Evolutionary conservation across 2,113 vertebrate species (phyloP), one percentile per base, ranked within the genome.

Genomic region (Amphiprion percula): DNA sequence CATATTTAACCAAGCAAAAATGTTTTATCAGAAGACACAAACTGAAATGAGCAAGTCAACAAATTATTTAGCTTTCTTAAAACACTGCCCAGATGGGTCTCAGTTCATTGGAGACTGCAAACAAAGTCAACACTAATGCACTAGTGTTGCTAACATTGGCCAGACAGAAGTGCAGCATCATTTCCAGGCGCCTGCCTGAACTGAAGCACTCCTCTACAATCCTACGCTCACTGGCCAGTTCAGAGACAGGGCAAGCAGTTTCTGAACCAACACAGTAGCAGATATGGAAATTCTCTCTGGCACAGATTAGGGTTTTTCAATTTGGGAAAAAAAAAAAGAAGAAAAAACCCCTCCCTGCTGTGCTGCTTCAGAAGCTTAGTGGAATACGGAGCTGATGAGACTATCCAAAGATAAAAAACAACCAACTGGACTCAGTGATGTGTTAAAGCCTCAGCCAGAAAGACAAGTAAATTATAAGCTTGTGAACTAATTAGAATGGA

Each of bases 401-500:
- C 49, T 15, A 52, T 82, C 79, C 49, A 44, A 21, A 75, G 82
- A 78, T 84, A 64, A 74, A 19, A 86, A 59, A 62, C 55, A 86
- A 70, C 75, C 78, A 72, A 78, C 79, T 85, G 79, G 75, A 84
- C 76, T 55, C 74, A 74, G 69, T 81, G 77, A 88, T 85, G 83
- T 88, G 82, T 83, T 78, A 63, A 87, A 87, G 77, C 67, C 70
- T 81, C 74, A 66, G 67, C 80, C 77, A 79, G 79, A 83, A 67
- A 83, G 71, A 84, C 80, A 41, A 85, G 74, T 65, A 74, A 79
- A 79, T 77, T 78, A 83, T 75, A 80, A 86, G 76, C 68, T 70
- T 82, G 68, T 65, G 71, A 82, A 81, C 65, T 84, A 84, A 87
- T 91, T 91, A 82, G 37, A 82, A 83, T 30, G 65, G 74, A 83